phyloP scores from a whole-genome alignment of 2,113 vertebrate species.

The Pipra filicauda region DNA sequence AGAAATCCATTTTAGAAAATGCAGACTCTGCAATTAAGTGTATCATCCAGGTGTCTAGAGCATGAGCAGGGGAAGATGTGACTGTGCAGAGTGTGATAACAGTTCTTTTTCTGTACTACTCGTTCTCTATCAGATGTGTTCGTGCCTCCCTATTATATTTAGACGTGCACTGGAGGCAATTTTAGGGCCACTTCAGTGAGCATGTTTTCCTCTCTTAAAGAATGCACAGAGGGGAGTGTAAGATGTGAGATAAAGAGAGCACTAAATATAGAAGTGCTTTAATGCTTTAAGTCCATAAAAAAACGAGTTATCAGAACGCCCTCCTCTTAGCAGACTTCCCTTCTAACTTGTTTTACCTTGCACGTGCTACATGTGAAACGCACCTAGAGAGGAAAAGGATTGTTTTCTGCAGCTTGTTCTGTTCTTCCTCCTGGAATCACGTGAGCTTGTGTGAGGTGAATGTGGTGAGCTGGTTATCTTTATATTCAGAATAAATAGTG shows the following conservation, averaged over 20 bases:
- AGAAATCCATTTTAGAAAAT: neutral
- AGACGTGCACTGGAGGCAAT: neutral
- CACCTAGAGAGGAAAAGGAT: neutral
- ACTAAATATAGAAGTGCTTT: neutral
- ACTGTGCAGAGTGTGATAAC: neutral
- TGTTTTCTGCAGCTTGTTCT: neutral
- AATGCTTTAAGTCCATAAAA: neutral
- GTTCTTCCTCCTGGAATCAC: neutral
- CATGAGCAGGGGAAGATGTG: neutral
- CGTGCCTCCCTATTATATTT: neutral
- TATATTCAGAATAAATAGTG: neutral
- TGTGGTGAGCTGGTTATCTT: neutral
- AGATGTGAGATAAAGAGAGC: neutral
- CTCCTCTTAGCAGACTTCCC: neutral
- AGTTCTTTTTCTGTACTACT: neutral
- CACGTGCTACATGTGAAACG: neutral
- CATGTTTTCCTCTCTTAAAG: neutral
- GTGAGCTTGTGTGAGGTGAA: neutral
- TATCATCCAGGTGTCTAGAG: neutral
- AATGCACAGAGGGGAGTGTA: neutral
- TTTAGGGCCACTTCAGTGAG: constrained; percentile 1
- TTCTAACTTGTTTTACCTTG: neutral
- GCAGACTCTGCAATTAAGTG: neutral
- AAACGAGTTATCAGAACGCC: neutral
- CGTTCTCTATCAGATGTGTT: neutral